A percentile compares a stretch with the other conserved stretches of the same genome.
Evolutionary conservation across 2,888 invertebrate species (phyloP).

Genomic region (Lasioglossum zephyrum): DNA sequence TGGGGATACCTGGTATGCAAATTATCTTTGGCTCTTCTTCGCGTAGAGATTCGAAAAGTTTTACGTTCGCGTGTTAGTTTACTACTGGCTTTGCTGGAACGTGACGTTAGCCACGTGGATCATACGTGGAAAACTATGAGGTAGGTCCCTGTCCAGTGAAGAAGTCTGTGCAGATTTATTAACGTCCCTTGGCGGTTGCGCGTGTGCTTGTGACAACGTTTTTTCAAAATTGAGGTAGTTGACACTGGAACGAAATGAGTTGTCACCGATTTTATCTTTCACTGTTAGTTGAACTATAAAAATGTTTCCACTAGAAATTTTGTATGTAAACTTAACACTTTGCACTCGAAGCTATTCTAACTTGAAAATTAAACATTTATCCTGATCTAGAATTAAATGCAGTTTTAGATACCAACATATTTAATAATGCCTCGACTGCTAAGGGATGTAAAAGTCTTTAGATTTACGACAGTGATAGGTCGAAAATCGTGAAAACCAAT

Average conservation of each 20-base stretch:
- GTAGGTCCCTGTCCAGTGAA: background rate
- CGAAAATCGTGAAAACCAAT: background rate
- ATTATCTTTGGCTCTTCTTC: slow-evolving; percentile 69
- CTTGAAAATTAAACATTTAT: too few species aligned
- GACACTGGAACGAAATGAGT: background rate
- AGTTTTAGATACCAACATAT: too few species aligned
- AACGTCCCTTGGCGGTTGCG: background rate
- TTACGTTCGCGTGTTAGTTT: slow-evolving; percentile 60
- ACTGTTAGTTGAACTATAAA: background rate
- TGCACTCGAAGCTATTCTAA: too few species aligned
- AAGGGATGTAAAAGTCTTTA: background rate
- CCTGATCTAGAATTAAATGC: too few species aligned
- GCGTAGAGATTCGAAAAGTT: slow-evolving; percentile 77
- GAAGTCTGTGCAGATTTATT: background rate
- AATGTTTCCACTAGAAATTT: background rate
- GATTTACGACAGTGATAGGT: background rate
- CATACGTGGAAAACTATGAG: background rate
- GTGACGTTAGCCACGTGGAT: slow-evolving; percentile 11
- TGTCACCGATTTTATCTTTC: background rate
- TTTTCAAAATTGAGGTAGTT: background rate
- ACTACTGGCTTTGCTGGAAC: slow-evolving; percentile 54
- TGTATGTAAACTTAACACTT: background rate
- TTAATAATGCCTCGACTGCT: too few species aligned
- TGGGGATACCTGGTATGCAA: slow-evolving; percentile 75
- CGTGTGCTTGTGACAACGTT: background rate